A percentile compares a stretch with the other conserved stretches of the same genome.
Evolutionary conservation across 1,140 invertebrate genomes (phyloP).

Genomic region (Druon quercuslanigerum): DNA sequence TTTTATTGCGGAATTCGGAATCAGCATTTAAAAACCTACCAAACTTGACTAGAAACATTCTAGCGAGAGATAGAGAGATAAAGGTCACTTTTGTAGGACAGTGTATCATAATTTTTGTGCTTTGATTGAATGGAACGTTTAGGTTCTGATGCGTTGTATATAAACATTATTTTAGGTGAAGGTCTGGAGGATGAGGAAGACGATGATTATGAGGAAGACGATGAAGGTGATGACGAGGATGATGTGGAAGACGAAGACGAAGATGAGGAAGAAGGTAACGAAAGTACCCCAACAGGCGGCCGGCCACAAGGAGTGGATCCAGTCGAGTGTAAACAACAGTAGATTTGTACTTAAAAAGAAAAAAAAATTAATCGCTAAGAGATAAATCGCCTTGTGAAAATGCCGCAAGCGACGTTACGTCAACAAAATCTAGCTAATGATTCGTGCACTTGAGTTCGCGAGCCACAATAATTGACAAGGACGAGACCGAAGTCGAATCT

Average conservation of each 20-base stretch:
- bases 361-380: conserved; percentile 32
- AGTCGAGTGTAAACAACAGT: conserved; percentile 76
- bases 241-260: conserved; percentile 71
- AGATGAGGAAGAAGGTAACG: conserved; percentile 52
- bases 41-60: too few relatives aligned
- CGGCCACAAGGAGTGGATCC: conserved; percentile 55
- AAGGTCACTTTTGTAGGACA: too few relatives aligned
- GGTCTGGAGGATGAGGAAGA: conserved; percentile 87
- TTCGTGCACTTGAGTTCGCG: conserved; percentile 7
- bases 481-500: conserved; percentile 35
- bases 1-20: too few relatives aligned
- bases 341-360: conserved; percentile 54
- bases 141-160: too few relatives aligned
- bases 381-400: conserved; percentile 7
- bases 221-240: conserved; percentile 72
- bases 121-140: too few relatives aligned
- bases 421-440: conserved; percentile 29
- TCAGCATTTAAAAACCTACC: too few relatives aligned
- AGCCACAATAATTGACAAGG: conserved; percentile 28
- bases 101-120: too few relatives aligned
- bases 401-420: conserved; percentile 46
- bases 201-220: conserved; percentile 83
- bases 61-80: too few relatives aligned
- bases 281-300: conserved; percentile 56
- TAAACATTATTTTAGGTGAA: conserved; percentile 75